These are phyloP conservation scores for Ornithoptera alexandrae DNA, from an alignment of 2,888 invertebrate genomes.

Conservation along the genomic window DNA sequence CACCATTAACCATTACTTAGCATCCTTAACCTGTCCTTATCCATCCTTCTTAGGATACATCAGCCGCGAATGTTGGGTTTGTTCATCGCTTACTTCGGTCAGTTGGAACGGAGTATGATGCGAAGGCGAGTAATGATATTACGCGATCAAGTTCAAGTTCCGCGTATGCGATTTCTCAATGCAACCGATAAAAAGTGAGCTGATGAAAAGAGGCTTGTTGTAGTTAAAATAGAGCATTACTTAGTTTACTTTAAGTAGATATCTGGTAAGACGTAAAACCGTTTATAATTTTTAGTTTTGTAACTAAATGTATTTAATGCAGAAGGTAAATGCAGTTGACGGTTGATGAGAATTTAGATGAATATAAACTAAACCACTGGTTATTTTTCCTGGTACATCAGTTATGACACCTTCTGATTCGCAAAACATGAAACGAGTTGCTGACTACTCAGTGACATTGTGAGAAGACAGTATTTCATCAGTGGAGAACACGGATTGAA, in stretches of 20 bases:
- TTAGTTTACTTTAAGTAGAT: neutral
- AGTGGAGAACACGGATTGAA: too few relatives aligned
- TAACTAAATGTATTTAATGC: too few relatives aligned
- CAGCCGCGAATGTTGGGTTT: slow-evolving; percentile 83
- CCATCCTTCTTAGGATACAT: slow-evolving; percentile 68
- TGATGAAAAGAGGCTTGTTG: neutral
- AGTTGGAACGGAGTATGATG: slow-evolving; percentile 40
- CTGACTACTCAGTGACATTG: too few relatives aligned
- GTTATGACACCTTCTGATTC: too few relatives aligned
- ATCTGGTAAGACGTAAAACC: neutral
- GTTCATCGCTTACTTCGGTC: slow-evolving; percentile 78
- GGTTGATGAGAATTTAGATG: too few relatives aligned
- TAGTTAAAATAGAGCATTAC: neutral
- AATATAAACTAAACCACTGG: too few relatives aligned
- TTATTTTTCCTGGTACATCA: too few relatives aligned
- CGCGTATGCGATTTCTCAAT: slow-evolving; percentile 34
- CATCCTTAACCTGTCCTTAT: neutral
- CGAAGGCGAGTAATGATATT: slow-evolving; percentile 44
- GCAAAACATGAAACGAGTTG: too few relatives aligned
- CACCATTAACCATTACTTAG: neutral
- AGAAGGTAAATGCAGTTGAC: too few relatives aligned
- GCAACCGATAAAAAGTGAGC: slow-evolving; percentile 40
- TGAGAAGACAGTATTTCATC: too few relatives aligned
- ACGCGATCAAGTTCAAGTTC: slow-evolving; percentile 38
- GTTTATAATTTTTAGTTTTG: too few relatives aligned